Evolutionary conservation across 2,888 invertebrate species (phyloP).

Genomic region (Lochmaea crataegi): DNA sequence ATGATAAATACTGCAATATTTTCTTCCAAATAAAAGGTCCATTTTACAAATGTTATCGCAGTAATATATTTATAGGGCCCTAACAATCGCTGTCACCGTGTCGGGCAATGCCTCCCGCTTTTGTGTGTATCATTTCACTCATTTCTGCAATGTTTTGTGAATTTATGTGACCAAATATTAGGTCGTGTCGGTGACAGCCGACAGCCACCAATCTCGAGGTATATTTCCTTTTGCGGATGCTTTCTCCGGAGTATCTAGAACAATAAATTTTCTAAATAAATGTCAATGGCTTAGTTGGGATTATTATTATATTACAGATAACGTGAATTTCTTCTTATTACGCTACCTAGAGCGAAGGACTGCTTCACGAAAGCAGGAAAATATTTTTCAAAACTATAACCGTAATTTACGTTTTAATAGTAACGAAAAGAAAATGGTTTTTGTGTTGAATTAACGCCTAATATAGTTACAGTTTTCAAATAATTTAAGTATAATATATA

Average conservation of each 20-base stretch:
- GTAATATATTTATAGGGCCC: conserved; percentile 65
- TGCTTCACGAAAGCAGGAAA: neutral
- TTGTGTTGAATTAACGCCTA: neutral
- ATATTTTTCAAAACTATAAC: neutral
- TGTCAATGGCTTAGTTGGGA: conserved; percentile 62
- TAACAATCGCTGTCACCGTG: conserved; percentile 51
- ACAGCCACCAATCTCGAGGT: conserved; percentile 51
- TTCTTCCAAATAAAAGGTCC: conserved; percentile 65
- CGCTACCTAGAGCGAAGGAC: conserved; percentile 2
- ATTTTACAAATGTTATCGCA: conserved; percentile 66
- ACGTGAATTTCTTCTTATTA: conserved; percentile 30
- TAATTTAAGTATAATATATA: too few relatives aligned
- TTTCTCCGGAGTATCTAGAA: conserved; percentile 53
- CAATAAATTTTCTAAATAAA: conserved; percentile 63
- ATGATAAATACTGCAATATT: conserved; percentile 66
- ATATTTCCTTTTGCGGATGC: conserved; percentile 57
- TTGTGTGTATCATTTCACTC: conserved; percentile 61
- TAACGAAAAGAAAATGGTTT: neutral
- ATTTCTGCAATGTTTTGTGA: conserved; percentile 68
- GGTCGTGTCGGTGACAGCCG: conserved; percentile 63
- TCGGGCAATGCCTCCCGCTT: conserved; percentile 45
- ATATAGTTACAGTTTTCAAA: too few relatives aligned
- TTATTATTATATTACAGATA: conserved; percentile 51
- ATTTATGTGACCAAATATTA: conserved; percentile 70
- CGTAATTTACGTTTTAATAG: neutral